These are phyloP conservation scores for Menura novaehollandiae DNA, from an alignment of 2,113 vertebrate species.

Conservation along the genomic window DNA sequence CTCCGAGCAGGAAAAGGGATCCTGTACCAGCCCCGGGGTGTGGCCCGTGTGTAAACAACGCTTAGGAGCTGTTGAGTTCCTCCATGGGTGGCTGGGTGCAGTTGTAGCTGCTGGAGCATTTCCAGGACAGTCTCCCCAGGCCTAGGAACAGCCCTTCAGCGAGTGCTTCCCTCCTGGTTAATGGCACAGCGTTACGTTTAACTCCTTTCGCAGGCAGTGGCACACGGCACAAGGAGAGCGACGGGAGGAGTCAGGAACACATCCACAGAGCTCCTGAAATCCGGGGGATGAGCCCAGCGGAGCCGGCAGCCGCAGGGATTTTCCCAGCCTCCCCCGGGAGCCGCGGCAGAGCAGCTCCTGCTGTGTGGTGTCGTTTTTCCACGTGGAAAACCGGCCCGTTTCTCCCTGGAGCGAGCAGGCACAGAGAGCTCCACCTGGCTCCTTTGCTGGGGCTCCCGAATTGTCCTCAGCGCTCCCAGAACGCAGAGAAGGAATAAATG, in stretches of 20 bases:
- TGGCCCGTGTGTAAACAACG: background rate
- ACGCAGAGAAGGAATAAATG: background rate
- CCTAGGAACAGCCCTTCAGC: background rate
- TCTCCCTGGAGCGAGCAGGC: background rate
- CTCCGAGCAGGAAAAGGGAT: background rate
- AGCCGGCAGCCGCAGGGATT: background rate
- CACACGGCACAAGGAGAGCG: rapidly evolving
- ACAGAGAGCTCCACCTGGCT: background rate
- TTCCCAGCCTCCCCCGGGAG: background rate
- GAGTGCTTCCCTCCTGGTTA: background rate
- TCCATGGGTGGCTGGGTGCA: background rate
- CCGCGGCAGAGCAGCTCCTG: background rate
- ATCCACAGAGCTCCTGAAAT: background rate
- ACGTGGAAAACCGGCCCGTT: background rate
- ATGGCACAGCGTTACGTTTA: background rate
- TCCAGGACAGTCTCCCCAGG: background rate
- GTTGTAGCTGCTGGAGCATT: background rate
- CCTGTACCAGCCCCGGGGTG: rapidly evolving
- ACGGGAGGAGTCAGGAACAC: background rate
- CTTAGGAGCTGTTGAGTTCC: background rate
- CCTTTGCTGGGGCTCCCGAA: background rate
- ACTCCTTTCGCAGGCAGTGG: background rate
- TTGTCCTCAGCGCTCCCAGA: background rate
- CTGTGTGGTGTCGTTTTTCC: background rate
- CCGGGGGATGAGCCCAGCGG: rapidly evolving